A percentile compares a stretch with the other conserved stretches of the same genome.
phyloP scores from a whole-genome alignment of 2,888 invertebrate species.

The Melieria picta region DNA sequence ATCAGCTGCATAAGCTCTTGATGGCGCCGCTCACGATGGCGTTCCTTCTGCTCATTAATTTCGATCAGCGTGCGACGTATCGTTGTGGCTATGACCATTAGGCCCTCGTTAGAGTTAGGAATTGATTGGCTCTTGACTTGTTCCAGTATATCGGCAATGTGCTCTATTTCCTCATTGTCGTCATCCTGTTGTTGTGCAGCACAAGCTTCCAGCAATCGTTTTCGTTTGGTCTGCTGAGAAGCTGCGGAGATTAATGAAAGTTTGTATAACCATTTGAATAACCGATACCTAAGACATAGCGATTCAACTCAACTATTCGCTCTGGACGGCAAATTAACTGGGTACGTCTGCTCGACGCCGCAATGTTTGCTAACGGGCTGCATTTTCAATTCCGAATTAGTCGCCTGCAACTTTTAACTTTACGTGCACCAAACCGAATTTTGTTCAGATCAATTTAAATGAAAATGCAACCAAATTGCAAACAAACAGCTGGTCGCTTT shows the following conservation, averaged over 20 bases:
- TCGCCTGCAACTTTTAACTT: background rate
- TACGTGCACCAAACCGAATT: background rate
- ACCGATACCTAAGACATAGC: no score
- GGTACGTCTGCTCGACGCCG: no score
- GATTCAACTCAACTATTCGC: no score
- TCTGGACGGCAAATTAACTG: no score
- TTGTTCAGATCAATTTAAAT: no score
- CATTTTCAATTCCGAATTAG: background rate
- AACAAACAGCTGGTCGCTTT: background rate
- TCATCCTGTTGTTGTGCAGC: constrained; percentile 11
- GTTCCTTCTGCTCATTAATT: constrained; percentile 45
- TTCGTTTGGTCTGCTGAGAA: background rate
- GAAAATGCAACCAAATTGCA: background rate
- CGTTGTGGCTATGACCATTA: constrained; percentile 38
- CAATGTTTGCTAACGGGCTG: no score
- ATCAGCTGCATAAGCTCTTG: constrained; percentile 40
- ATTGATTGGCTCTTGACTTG: background rate
- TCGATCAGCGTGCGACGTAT: constrained; percentile 45
- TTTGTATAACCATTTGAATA: no score
- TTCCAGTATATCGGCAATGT: constrained; percentile 30
- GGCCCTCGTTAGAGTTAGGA: constrained; percentile 10
- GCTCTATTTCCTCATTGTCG: constrained; percentile 9
- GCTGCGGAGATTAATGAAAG: no score
- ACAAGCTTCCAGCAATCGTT: constrained; percentile 13
- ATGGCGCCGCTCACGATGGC: constrained; percentile 44